Evolutionary conservation across 1,140 invertebrate species (phyloP), one percentile per base, ranked within the genome.

Genomic region (Drosophila nebulosa): DNA sequence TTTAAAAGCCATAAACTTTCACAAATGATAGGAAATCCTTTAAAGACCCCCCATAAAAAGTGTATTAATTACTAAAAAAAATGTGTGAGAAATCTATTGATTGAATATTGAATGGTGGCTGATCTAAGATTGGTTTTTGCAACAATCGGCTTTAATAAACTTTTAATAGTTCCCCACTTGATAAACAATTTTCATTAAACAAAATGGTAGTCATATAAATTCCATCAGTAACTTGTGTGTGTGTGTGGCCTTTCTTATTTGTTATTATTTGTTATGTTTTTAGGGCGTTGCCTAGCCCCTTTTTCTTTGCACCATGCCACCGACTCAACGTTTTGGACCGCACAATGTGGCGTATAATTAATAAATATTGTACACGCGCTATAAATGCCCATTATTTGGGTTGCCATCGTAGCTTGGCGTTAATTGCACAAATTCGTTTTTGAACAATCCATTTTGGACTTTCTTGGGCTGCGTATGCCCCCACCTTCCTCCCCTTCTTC

Each of bases 371-470:
- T 78, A 85, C 81, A 78, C 81, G 74, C 64, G 59, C 50, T 59
- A 64, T 64, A 55, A 81, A 78, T 65, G 55, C 64, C 67, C 76
- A 78, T 83, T 88, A 81, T 69, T 86, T 69, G 58, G 62, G 58
- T 65, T 65, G 32, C 14, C 39, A 46, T 21, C 16, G 7, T 62
- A 42, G 53, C 52, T 67, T 67, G 75, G 76, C 83, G 83, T 86
- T 86, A 86, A 88, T 86, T 86, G 78, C 83, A 83, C 55, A 88
- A 86, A 86, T 86, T 88, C 81, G 83, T 86, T 86, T 86, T 27
- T 75, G 81, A 86, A 30, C 81, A 85, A 78, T 85, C 73, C 69
- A 70, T 59, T 74, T 61, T 74, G 78, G 74, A 74, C 75, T 78
- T 86, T 80, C 77, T 86, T 72, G 70, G 74, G 69, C 21, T n/a